Percentiles rank a stretch among this genome's conserved stretches.
These are phyloP conservation scores for Thalpophila matura DNA, from an alignment of 2,888 invertebrate species.

Conservation along the genomic window DNA sequence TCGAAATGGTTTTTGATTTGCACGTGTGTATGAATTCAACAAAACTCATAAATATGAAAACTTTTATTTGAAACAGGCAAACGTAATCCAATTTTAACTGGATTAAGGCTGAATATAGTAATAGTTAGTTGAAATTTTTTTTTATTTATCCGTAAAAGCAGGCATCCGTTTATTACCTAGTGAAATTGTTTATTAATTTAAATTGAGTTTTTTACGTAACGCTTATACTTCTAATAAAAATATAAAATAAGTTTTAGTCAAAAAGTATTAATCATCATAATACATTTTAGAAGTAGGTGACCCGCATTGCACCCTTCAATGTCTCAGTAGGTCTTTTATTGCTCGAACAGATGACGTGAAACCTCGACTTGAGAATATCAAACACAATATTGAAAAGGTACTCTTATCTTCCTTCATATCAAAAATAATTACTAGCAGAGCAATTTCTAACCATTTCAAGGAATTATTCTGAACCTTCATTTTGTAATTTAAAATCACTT, in stretches of 20 bases:
- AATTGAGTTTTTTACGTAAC: too few relatives aligned
- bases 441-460: not conserved
- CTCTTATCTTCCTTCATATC: too few relatives aligned
- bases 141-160: too few relatives aligned
- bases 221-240: not conserved
- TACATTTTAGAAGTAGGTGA: slow-evolving; percentile 16
- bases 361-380: not conserved
- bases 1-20: slow-evolving; percentile 6
- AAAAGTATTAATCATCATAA: slow-evolving; percentile 5
- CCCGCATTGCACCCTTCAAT: slow-evolving; percentile 11
- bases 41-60: slow-evolving; percentile 5
- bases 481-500: slow-evolving; percentile 39
- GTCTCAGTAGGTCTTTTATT: not conserved
- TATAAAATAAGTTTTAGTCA: not conserved
- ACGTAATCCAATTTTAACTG: not conserved
- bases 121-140: too few relatives aligned
- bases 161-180: too few relatives aligned
- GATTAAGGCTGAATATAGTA: not conserved
- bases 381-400: too few relatives aligned
- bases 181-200: too few relatives aligned
- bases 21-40: slow-evolving; percentile 3
- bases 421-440: too few relatives aligned
- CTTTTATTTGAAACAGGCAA: not conserved
- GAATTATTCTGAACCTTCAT: not conserved
- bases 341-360: slow-evolving; percentile 5